These are phyloP conservation scores for Tetramorium simillimum DNA, from an alignment of 1,140 invertebrate species.

Conservation along the genomic window DNA sequence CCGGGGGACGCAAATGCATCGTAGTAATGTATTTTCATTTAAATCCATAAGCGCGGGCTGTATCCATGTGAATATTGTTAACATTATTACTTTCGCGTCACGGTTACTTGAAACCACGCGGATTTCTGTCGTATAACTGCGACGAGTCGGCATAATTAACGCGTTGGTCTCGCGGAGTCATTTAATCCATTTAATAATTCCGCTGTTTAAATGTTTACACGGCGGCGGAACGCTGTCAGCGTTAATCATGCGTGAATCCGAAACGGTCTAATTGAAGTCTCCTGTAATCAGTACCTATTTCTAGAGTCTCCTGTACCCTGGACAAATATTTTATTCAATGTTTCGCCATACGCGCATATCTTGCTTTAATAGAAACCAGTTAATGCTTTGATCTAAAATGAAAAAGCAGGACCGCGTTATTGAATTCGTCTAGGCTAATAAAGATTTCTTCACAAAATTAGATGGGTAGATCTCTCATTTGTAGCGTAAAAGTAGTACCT, in stretches of 20 bases:
- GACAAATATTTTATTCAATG: slow-evolving; percentile 3
- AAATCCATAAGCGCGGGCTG: slow-evolving; percentile 47
- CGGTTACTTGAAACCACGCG: slow-evolving; percentile 50
- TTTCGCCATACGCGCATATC: neutral
- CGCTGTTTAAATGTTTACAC: slow-evolving; percentile 51
- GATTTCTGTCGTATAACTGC: slow-evolving; percentile 41
- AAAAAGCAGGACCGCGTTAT: neutral
- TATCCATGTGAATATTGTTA: slow-evolving; percentile 30
- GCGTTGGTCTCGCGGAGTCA: slow-evolving; percentile 21
- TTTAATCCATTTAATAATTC: slow-evolving; percentile 59
- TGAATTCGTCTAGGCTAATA: neutral
- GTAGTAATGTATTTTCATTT: slow-evolving; percentile 60
- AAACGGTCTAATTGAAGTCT: slow-evolving; percentile 36
- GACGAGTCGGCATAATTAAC: slow-evolving; percentile 46
- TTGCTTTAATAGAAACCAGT: neutral
- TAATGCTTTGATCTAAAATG: neutral
- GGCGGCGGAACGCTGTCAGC: slow-evolving; percentile 7
- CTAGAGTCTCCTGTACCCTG: neutral
- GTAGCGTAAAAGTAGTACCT: neutral
- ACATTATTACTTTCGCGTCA: slow-evolving; percentile 55
- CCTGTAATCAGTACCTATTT: slow-evolving; percentile 13
- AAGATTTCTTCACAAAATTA: neutral
- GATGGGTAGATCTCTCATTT: neutral
- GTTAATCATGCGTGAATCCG: slow-evolving; percentile 44
- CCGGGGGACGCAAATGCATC: slow-evolving; percentile 32